phyloP scores from a whole-genome alignment of 2,888 invertebrate genomes.

The Synanthedon vespiformis region DNA sequence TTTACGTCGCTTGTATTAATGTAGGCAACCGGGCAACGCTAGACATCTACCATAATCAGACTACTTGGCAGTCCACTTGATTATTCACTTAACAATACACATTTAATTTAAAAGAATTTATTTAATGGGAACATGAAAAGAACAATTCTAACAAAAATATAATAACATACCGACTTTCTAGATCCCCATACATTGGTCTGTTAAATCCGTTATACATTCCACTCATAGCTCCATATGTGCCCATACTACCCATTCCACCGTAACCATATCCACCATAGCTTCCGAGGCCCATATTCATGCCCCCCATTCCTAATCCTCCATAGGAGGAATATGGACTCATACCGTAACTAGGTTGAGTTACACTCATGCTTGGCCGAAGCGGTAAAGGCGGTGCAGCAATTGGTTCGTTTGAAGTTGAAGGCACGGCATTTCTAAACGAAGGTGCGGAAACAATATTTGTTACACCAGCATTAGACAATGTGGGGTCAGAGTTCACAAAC shows the following conservation, averaged over 20 bases:
- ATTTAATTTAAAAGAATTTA: no score
- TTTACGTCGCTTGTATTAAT: no score
- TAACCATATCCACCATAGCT: conserved; percentile 24
- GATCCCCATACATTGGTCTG: conserved; percentile 65
- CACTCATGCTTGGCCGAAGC: conserved; percentile 37
- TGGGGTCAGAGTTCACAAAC: conserved; percentile 32
- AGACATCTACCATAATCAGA: no score
- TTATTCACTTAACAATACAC: no score
- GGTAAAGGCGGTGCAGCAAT: conserved; percentile 27
- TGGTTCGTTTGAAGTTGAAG: conserved; percentile 25
- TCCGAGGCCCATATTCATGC: conserved; percentile 18
- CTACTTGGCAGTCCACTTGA: no score
- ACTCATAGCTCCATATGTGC: conserved; percentile 28
- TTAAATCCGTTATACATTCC: conserved; percentile 54
- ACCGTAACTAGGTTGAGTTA: conserved; percentile 33
- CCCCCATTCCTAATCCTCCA: conserved; percentile 19
- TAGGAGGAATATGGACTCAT: conserved; percentile 23
- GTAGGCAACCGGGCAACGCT: no score
- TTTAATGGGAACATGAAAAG: no score
- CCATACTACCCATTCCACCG: conserved; percentile 16
- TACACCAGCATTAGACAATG: conserved; percentile 31
- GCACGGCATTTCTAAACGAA: conserved; percentile 35
- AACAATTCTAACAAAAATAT: background rate
- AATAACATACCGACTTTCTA: conserved; percentile 71
- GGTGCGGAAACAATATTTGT: conserved; percentile 16